Percentiles rank a stretch among this genome's conserved stretches.
Evolutionary conservation across 2,888 invertebrate species (phyloP).

Genomic region (Tipula helvola): DNA sequence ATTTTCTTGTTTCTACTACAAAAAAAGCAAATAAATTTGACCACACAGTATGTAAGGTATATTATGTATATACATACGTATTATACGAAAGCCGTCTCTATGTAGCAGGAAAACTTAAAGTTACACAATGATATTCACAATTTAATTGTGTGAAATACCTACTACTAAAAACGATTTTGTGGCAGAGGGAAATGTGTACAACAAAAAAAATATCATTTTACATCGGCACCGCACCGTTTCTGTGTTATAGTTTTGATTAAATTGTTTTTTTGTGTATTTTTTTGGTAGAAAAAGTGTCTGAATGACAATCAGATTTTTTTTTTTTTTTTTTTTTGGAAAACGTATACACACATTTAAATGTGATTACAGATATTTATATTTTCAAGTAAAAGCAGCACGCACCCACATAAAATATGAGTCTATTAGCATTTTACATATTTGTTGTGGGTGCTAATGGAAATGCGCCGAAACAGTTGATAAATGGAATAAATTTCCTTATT

Average conservation of each 20-base stretch:
- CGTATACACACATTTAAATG: background rate
- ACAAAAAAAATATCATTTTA: background rate
- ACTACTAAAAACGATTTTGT: background rate
- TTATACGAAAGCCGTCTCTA: background rate
- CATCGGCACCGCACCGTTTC: background rate
- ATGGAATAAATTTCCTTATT: background rate
- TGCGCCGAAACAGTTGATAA: background rate
- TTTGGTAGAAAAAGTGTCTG: background rate
- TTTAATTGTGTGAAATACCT: background rate
- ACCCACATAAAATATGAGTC: background rate
- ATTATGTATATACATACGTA: background rate
- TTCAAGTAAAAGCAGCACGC: background rate
- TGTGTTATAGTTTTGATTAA: background rate
- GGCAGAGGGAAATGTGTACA: background rate
- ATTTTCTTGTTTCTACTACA: background rate
- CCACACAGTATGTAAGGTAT: background rate
- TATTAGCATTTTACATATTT: background rate
- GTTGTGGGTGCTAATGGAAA: background rate
- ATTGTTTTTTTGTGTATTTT: background rate
- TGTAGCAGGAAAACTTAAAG: background rate
- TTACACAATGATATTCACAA: slow-evolving; percentile 4
- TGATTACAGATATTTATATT: background rate
- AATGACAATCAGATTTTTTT: background rate
- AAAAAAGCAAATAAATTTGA: background rate
- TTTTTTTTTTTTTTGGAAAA: background rate